Percentiles rank a stretch among this genome's conserved stretches.
Conservation (phyloP, 92 coral and sea anemone species). For the Palythoa heliodiscus region DNA sequence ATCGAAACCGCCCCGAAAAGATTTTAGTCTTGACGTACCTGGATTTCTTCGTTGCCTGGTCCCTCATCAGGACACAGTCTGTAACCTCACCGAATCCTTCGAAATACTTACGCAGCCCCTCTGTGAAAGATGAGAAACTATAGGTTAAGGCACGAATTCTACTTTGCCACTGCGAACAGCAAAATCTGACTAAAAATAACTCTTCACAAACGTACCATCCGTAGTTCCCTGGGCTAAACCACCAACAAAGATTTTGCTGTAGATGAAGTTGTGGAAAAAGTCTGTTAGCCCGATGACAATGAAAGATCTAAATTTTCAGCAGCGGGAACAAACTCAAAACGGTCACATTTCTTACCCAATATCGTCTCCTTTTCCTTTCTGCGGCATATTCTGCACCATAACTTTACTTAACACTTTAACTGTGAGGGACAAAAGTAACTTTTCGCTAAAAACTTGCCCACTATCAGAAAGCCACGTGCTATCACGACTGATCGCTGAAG, state of each 20-base stretch:
- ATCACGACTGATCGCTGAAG: background rate
- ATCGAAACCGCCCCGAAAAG: too few species aligned
- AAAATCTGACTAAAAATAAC: background rate
- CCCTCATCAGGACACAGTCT: conserved; percentile 97
- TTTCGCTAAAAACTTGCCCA: background rate
- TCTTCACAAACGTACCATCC: conserved; percentile 59
- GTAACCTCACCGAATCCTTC: conserved; percentile 88
- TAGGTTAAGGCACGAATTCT: too few species aligned
- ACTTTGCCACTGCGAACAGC: background rate
- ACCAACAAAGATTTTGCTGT: conserved; percentile 94
- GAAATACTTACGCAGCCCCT: conserved; percentile 89
- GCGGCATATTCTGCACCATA: conserved; percentile 49
- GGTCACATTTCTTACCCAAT: conserved; percentile 69
- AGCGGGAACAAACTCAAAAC: background rate
- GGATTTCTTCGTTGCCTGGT: conserved; percentile 92
- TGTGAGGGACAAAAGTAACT: background rate
- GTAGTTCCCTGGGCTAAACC: conserved; percentile 80
- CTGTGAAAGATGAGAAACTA: conserved; percentile 54
- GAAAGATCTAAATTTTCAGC: background rate
- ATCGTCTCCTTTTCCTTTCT: conserved; percentile 80
- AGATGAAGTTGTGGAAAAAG: background rate
- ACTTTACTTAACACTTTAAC: background rate
- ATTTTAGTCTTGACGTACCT: conserved; percentile 55
- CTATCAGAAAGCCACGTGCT: background rate
- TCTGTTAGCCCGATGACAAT: background rate